Conservation (phyloP, 2,888 invertebrate genomes). For the Calameuta pallipes region DNA sequence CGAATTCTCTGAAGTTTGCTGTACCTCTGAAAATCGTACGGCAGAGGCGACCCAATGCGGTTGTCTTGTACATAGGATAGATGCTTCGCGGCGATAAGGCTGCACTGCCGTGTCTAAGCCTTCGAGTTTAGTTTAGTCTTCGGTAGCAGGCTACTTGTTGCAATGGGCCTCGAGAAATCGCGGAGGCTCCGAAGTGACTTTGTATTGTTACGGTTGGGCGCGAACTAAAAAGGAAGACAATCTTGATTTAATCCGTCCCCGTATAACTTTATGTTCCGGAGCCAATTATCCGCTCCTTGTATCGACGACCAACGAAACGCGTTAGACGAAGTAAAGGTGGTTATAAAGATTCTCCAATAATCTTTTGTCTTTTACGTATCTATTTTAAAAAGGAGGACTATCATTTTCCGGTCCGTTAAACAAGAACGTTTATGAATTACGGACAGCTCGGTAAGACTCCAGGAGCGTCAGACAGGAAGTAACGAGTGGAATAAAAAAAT, state of each 20-base stretch:
- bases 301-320: not conserved
- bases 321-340: not conserved
- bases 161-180: not conserved
- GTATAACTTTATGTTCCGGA: slow-evolving; percentile 3
- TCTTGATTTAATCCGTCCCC: not conserved
- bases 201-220: not conserved
- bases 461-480: not conserved
- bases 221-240: not conserved
- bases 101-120: not conserved
- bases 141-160: not conserved
- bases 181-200: not conserved
- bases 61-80: not conserved
- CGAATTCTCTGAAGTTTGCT: not conserved
- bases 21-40: not conserved
- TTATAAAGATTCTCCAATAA: not conserved
- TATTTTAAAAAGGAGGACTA: not conserved
- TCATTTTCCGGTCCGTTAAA: not conserved
- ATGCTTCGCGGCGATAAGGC: not conserved
- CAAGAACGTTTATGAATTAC: not conserved
- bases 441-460: not conserved
- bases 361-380: not conserved
- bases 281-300: not conserved
- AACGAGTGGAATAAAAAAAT: not conserved
- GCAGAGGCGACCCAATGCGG: not conserved
- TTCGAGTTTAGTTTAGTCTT: not conserved